phyloP scores from a whole-genome alignment of 2,888 invertebrate species.

The Nasonovia ribisnigri region DNA sequence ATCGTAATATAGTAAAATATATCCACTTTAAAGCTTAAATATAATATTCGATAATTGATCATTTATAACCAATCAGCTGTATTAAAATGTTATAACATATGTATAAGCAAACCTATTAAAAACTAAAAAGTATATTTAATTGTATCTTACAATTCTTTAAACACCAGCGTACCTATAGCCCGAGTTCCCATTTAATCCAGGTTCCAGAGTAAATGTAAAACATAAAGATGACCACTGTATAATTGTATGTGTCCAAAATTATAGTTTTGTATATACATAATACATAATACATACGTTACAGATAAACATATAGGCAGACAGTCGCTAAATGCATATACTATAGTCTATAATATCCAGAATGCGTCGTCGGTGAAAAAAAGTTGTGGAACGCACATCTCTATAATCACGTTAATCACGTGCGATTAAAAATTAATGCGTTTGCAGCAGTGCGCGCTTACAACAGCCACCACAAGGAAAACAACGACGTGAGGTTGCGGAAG shows the following conservation, averaged over 20 bases:
- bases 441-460: background rate
- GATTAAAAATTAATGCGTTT: constrained; percentile 47
- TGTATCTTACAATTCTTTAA: background rate
- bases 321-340: background rate
- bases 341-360: background rate
- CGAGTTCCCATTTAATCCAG: background rate
- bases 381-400: background rate
- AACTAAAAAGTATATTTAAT: background rate
- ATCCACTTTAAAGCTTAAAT: background rate
- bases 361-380: background rate
- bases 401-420: constrained; percentile 52
- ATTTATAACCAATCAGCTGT: background rate
- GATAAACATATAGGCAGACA: background rate
- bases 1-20: background rate
- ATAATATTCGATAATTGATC: background rate
- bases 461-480: background rate
- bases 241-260: background rate
- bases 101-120: background rate
- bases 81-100: background rate
- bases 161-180: no score
- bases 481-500: background rate
- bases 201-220: background rate
- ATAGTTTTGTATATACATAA: background rate
- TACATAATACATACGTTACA: background rate
- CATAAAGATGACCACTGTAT: background rate